These are phyloP conservation scores for Bombus haemorrhoidalis DNA, from an alignment of 1,140 invertebrate genomes.

Conservation along the genomic window DNA sequence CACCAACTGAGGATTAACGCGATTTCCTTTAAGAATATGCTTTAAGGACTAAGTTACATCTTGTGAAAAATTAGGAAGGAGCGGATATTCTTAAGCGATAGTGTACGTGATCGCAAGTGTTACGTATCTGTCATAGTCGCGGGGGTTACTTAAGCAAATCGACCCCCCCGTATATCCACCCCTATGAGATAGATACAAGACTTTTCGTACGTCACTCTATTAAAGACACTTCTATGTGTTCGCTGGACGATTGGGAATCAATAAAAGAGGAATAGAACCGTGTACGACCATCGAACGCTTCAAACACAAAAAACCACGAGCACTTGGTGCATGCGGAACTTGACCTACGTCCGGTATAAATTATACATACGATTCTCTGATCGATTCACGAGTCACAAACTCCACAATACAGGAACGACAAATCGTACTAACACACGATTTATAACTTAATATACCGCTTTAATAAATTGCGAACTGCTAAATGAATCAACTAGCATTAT, in stretches of 20 bases:
- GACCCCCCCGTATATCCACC: not conserved
- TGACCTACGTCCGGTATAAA: conserved; percentile 61
- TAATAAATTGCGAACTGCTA: not conserved
- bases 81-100: not conserved
- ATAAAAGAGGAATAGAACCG: not conserved
- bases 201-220: conserved; percentile 34
- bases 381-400: conserved; percentile 47
- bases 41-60: not conserved
- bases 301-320: not conserved
- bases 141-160: not conserved
- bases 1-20: too few species aligned
- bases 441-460: not conserved
- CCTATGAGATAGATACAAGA: not conserved
- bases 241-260: conserved; percentile 34
- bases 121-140: not conserved
- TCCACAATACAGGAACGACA: not conserved
- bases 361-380: conserved; percentile 60
- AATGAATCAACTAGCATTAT: not conserved
- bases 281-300: conserved; percentile 23
- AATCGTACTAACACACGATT: not conserved
- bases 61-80: not conserved
- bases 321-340: conserved; percentile 47
- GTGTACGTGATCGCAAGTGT: too few species aligned
- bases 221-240: conserved; percentile 45
- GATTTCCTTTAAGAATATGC: not conserved